These are phyloP conservation scores for Centroberyx gerrardi DNA, from an alignment of 2,797 vertebrate species.

Conservation along the genomic window DNA sequence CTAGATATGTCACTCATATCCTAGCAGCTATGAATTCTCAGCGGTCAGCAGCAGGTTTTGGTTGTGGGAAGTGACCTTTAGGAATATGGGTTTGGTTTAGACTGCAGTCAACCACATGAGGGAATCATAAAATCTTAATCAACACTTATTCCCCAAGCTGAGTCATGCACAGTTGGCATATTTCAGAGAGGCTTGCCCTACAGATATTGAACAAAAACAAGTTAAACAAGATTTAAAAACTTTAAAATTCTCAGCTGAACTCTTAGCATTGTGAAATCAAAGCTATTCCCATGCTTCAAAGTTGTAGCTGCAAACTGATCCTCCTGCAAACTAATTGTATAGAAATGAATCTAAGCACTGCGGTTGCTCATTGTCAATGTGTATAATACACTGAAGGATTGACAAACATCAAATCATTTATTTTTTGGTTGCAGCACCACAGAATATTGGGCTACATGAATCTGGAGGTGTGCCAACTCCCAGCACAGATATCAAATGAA, in stretches of 20 bases:
- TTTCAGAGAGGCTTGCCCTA: not conserved
- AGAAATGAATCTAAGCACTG: too few relatives aligned
- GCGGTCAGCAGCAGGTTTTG: slow-evolving; percentile 34
- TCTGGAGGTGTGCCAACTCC: not conserved
- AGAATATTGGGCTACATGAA: not conserved
- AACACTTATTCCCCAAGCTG: not conserved
- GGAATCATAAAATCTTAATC: slow-evolving; percentile 9
- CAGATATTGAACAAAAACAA: not conserved
- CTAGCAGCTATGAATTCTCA: not conserved
- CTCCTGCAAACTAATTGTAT: too few relatives aligned
- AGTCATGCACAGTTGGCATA: not conserved
- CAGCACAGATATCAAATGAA: too few relatives aligned
- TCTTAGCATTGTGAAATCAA: too few relatives aligned
- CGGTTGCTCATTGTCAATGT: too few relatives aligned
- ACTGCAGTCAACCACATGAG: slow-evolving; percentile 2
- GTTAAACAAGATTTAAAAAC: not conserved
- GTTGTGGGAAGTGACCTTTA: slow-evolving; percentile 32
- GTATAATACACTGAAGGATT: not conserved
- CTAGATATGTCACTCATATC: not conserved
- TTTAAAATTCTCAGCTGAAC: too few relatives aligned
- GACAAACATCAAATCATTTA: not conserved
- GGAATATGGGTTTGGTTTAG: slow-evolving; percentile 14
- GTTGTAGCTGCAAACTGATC: too few relatives aligned
- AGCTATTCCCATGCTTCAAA: too few relatives aligned
- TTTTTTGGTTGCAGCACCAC: not conserved